Base-by-base conservation (phyloP, 2,888 invertebrate species). In the Diplazon laetatorius region DNA sequence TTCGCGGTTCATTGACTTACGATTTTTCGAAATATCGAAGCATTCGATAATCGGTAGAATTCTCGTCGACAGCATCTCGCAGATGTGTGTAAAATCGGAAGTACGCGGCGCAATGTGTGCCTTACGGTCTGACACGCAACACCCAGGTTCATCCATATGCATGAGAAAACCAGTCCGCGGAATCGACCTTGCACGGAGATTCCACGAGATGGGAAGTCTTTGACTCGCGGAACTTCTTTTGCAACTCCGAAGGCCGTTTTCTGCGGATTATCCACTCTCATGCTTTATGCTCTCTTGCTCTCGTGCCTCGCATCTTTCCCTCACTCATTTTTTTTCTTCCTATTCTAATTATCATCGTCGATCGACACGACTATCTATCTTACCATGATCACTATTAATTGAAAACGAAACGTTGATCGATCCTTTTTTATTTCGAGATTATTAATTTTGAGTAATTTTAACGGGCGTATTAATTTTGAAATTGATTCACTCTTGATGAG, bases 121-220 rank as follows among this genome's bases (percentile, higher is more conserved):
- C 42, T 1, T 16, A 50, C 48, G 14, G 59, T 59, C 25, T 60
- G 30, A 46, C 55, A 25, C 44, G 60, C 52, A 52, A 52, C 30
- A 25, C 14, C 25, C 14, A n/a, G 3, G n/a, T n/a, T 12, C 8
- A 14, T 30, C n/a, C n/a, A 57, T 60, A 68, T 39, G 16, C 16
- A 42, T 20, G 50, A 48, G 60, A 78, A 75, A 78, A 78, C 75
- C 71, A 71, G 78, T 75, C 50, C 55, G 66, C 35, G 42, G 62
- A 62, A 75, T 62, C 75, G 78, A 68, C 74, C 78, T 78, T 78
- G 78, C 78, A 62, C 55, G 52, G 78, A 78, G 78, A 78, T 68
- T 78, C 75, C 78, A 57, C 71, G 60, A 78, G 78, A 75, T 78
- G 78, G 78, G 71, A 75, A 75, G 78, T 78, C 78, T 78, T 78